Evolutionary conservation across 2,797 vertebrate genomes (phyloP).

Genomic region (Notolepis coatsorum): DNA sequence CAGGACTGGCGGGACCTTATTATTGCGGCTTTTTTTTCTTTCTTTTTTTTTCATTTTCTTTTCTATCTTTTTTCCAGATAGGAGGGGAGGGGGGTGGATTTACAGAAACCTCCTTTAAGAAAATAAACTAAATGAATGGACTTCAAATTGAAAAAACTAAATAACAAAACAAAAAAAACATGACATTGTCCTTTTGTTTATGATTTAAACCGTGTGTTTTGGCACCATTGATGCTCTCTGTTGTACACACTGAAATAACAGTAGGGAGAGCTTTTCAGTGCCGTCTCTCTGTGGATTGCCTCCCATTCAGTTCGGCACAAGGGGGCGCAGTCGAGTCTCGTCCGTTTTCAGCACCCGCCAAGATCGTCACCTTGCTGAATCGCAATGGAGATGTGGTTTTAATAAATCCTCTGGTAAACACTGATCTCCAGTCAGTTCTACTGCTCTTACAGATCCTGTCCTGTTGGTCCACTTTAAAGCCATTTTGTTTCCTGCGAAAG

Average conservation of each 20-base stretch:
- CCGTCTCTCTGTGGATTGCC: conserved; percentile 10
- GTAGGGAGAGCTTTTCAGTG: conserved; percentile 45
- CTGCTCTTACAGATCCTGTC: background rate
- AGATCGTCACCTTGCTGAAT: conserved; percentile 24
- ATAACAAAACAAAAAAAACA: too few relatives aligned
- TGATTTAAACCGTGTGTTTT: conserved; percentile 53
- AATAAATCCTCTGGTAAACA: conserved; percentile 4
- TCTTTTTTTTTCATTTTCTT: conserved; percentile 16
- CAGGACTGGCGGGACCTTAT: conserved; percentile 68
- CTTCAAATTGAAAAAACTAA: conserved; percentile 40
- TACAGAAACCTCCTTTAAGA: conserved; percentile 58
- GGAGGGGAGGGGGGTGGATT: conserved; percentile 30
- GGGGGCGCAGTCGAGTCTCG: conserved; percentile 16
- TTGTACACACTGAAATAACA: conserved; percentile 56
- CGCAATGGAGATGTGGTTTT: conserved; percentile 17
- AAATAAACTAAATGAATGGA: conserved; percentile 58
- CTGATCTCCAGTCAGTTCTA: conserved; percentile 17
- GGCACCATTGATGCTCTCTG: conserved; percentile 59
- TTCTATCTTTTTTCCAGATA: too few relatives aligned
- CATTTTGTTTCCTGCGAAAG: conserved; percentile 11
- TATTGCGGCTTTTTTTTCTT: conserved; percentile 51
- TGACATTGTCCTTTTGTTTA: conserved; percentile 30
- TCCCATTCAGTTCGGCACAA: conserved; percentile 9
- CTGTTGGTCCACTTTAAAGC: conserved; percentile 3
- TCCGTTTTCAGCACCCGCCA: background rate